Percentiles rank a stretch among this genome's conserved stretches.
These are phyloP conservation scores for Brachionus sp. DNA, from an alignment of 1,140 invertebrate species.

Conservation along the genomic window DNA sequence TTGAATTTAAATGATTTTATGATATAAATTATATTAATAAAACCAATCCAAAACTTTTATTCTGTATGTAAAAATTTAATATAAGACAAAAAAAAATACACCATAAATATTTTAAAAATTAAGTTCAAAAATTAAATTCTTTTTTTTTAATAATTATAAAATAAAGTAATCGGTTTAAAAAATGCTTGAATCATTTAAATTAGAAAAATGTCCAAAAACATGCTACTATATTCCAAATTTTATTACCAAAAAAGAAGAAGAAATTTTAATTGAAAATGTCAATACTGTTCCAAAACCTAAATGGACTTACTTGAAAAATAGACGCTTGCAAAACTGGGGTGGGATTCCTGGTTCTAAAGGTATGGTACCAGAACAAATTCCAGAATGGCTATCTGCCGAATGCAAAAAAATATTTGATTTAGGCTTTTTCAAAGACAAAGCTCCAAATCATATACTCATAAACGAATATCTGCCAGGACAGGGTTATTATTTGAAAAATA, in stretches of 20 bases:
- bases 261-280: conserved; percentile 66
- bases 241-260: conserved; percentile 76
- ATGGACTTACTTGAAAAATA: conserved; percentile 85
- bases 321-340: conserved; percentile 92
- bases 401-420: conserved; percentile 71
- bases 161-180: neutral
- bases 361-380: conserved; percentile 86
- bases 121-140: neutral
- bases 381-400: conserved; percentile 75
- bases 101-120: too few relatives aligned
- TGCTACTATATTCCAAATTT: conserved; percentile 87
- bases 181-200: neutral
- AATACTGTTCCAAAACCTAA: conserved; percentile 82
- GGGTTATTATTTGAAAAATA: conserved; percentile 66
- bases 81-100: too few relatives aligned
- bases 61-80: too few relatives aligned
- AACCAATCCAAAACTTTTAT: too few relatives aligned
- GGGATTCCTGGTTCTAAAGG: conserved; percentile 85
- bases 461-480: conserved; percentile 92
- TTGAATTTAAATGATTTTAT: too few relatives aligned
- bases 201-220: conserved; percentile 50
- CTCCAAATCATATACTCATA: conserved; percentile 86
- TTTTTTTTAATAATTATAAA: neutral
- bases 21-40: too few relatives aligned
- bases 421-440: conserved; percentile 69